Conservation (phyloP, 2,113 vertebrate genomes). For the Gnathonemus echidnorhynchus region DNA sequence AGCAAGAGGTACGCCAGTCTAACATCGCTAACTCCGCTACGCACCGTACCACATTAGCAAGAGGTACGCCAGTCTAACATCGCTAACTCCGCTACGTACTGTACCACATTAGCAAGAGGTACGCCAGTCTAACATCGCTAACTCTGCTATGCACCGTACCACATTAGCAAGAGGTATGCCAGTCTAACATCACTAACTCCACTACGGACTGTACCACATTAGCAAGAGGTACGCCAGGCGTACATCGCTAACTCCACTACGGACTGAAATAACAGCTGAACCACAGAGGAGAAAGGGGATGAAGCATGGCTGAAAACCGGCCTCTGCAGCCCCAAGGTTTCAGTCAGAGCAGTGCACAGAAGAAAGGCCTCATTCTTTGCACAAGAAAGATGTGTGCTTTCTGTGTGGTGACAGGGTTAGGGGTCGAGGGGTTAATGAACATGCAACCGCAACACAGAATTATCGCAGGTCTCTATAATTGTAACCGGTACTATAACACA, state of each 20-base stretch:
- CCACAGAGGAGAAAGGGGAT: not conserved
- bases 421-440: slow-evolving; percentile 37
- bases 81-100: not conserved
- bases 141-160: not conserved
- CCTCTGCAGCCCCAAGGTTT: not conserved
- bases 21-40: not conserved
- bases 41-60: too few relatives aligned
- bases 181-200: not conserved
- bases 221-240: not conserved
- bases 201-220: not conserved
- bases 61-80: not conserved
- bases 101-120: too few relatives aligned
- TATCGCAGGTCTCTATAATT: slow-evolving; percentile 34
- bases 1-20: too few relatives aligned
- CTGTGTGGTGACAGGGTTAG: slow-evolving; percentile 29
- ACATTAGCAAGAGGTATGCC: too few relatives aligned
- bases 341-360: not conserved
- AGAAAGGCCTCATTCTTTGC: slow-evolving; percentile 19
- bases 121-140: not conserved
- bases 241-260: not conserved
- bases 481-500: slow-evolving; percentile 35
- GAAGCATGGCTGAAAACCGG: not conserved
- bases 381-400: slow-evolving; percentile 11
- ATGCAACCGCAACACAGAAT: slow-evolving; percentile 37
- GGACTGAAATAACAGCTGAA: not conserved